Evolutionary conservation across 2,888 invertebrate genomes (phyloP).

Genomic region (Cyrtodaria siliqua): DNA sequence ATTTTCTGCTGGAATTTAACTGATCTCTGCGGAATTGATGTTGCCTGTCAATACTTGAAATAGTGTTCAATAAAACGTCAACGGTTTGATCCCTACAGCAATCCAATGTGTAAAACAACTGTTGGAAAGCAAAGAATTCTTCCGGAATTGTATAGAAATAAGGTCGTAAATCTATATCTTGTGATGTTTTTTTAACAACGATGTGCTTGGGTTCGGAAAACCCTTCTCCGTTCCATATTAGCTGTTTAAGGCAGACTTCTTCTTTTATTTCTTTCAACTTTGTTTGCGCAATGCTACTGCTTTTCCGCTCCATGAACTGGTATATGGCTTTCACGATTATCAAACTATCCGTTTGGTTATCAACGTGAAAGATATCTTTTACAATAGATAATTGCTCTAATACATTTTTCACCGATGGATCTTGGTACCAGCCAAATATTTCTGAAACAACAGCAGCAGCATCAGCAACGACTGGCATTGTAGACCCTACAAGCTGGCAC

Average conservation of each 20-base stretch:
- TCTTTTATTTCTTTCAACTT: neutral
- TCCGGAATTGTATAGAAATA: conserved; percentile 37
- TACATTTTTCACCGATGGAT: conserved; percentile 32
- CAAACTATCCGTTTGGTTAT: conserved; percentile 27
- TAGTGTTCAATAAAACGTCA: neutral
- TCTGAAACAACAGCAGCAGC: neutral
- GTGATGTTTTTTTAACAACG: neutral
- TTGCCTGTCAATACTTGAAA: no score
- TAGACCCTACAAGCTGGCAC: conserved; percentile 21
- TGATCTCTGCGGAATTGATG: no score
- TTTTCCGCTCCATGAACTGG: neutral
- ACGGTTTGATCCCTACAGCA: conserved; percentile 16
- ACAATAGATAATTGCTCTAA: conserved; percentile 39
- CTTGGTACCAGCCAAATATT: conserved; percentile 22
- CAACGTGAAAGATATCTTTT: conserved; percentile 22
- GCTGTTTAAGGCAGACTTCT: neutral
- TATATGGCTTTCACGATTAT: conserved; percentile 39
- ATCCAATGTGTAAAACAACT: neutral
- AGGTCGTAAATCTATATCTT: conserved; percentile 43
- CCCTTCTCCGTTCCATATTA: conserved; percentile 47
- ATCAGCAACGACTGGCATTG: neutral
- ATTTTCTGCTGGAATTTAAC: no score
- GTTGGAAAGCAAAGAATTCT: conserved; percentile 28
- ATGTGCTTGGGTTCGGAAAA: conserved; percentile 31
- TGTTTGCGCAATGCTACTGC: neutral